phyloP scores from a whole-genome alignment of 2,797 vertebrate genomes.

The Tangara arthus region DNA sequence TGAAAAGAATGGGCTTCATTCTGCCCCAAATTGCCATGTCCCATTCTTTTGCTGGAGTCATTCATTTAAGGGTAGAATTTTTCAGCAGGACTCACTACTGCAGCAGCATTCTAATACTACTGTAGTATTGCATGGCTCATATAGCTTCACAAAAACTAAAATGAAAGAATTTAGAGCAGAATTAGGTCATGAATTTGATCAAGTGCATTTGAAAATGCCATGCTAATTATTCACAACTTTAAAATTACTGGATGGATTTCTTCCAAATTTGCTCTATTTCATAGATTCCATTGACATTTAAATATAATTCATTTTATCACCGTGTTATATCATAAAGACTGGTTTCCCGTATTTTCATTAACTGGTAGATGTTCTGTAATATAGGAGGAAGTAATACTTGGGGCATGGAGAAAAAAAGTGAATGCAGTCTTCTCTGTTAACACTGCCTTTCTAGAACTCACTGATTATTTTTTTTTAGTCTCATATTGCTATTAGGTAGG shows the following conservation, averaged over 20 bases:
- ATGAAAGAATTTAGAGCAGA: neutral
- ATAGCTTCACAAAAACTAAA: neutral
- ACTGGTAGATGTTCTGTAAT: neutral
- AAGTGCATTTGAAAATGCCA: slow-evolving; percentile 18
- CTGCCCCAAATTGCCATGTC: neutral
- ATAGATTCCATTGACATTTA: slow-evolving; percentile 37
- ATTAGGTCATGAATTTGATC: slow-evolving; percentile 18
- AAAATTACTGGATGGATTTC: slow-evolving; percentile 21
- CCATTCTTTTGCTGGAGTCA: neutral
- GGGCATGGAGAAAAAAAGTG: neutral
- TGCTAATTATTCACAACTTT: slow-evolving; percentile 16
- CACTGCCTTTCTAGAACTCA: neutral
- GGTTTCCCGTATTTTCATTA: neutral
- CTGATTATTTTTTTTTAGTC: neutral
- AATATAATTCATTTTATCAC: slow-evolving; percentile 44
- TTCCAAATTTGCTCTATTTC: neutral
- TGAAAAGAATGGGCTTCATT: neutral
- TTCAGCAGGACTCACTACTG: neutral
- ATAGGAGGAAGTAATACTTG: neutral
- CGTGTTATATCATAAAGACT: neutral
- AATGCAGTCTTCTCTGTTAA: neutral
- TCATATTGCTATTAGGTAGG: neutral
- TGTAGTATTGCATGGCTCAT: neutral
- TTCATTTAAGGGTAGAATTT: neutral
- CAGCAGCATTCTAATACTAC: neutral